Percentiles rank a stretch among this genome's conserved stretches.
phyloP scores from a whole-genome alignment of 1,140 invertebrate species.

The Drosophila cardini region DNA sequence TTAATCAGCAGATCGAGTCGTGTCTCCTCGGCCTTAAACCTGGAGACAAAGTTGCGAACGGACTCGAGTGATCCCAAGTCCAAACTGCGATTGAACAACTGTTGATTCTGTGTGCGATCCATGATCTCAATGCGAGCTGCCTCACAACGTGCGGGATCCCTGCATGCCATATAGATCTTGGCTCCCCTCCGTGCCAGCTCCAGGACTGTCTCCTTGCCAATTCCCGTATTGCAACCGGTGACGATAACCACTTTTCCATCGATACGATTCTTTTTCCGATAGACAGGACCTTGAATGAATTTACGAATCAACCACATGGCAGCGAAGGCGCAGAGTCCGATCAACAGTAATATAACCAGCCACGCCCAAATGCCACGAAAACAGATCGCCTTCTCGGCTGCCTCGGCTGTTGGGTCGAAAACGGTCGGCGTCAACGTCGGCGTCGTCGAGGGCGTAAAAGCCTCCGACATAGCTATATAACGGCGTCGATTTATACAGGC shows the following conservation, averaged over 20 bases:
- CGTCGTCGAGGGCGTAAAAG: slow-evolving; percentile 59
- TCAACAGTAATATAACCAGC: slow-evolving; percentile 62
- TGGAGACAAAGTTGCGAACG: slow-evolving; percentile 71
- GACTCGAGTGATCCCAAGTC: slow-evolving; percentile 93
- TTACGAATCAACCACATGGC: slow-evolving; percentile 77
- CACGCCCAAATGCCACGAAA: slow-evolving; percentile 79
- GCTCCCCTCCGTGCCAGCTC: slow-evolving; percentile 91
- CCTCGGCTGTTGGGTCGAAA: slow-evolving; percentile 63
- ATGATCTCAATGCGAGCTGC: slow-evolving; percentile 85
- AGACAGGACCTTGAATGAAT: slow-evolving; percentile 70
- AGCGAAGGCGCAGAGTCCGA: slow-evolving; percentile 27
- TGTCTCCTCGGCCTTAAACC: slow-evolving; percentile 86
- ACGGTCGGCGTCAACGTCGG: slow-evolving; percentile 39
- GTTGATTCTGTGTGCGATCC: slow-evolving; percentile 84
- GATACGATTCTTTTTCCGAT: slow-evolving; percentile 76
- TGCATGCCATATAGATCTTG: slow-evolving; percentile 94
- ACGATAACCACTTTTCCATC: slow-evolving; percentile 84
- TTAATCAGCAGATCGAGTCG: slow-evolving; percentile 94
- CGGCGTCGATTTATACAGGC: background rate
- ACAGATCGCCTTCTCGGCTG: slow-evolving; percentile 70
- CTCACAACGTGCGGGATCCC: slow-evolving; percentile 91
- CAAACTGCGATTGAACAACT: slow-evolving; percentile 88
- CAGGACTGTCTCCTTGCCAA: slow-evolving; percentile 93
- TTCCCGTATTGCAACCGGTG: slow-evolving; percentile 95
- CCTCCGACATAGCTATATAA: slow-evolving; percentile 70